Percentiles rank a stretch among this genome's conserved stretches.
Conservation (phyloP, 2,797 vertebrate genomes). For the Lepilemur septentrionalis region DNA sequence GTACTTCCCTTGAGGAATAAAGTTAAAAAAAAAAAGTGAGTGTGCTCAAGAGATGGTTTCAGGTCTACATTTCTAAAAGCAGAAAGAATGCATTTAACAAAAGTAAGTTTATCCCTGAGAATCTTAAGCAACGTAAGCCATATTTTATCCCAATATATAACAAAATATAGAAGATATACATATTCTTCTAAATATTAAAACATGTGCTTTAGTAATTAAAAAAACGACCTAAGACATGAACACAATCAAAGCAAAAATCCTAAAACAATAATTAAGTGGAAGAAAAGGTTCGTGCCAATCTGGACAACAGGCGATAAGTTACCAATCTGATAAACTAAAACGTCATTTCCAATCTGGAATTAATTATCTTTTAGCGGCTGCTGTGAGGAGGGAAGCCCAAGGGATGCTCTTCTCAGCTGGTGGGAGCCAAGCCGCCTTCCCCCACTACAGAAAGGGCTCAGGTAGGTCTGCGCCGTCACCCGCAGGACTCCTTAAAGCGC, state of each 20-base stretch:
- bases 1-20: conserved; percentile 49
- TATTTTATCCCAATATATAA: conserved; percentile 76
- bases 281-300: conserved; percentile 88
- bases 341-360: conserved; percentile 98
- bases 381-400: conserved; percentile 65
- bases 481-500: background rate
- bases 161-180: conserved; percentile 72
- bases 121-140: conserved; percentile 80
- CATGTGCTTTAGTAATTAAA: conserved; percentile 21
- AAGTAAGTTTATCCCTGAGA: conserved; percentile 87
- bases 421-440: conserved; percentile 61
- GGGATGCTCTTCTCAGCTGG: conserved; percentile 43
- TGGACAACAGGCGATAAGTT: conserved; percentile 93
- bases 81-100: conserved; percentile 72
- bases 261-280: conserved; percentile 77
- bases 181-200: conserved; percentile 74
- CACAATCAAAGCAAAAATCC: conserved; percentile 75
- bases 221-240: conserved; percentile 49
- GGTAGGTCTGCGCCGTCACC: conserved; percentile 28
- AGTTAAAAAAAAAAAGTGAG: conserved; percentile 37
- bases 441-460: conserved; percentile 49
- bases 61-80: conserved; percentile 72
- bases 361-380: conserved; percentile 84
- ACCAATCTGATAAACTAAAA: conserved; percentile 99
- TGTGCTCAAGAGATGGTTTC: conserved; percentile 50